Evolutionary conservation across 2,888 invertebrate genomes (phyloP), one percentile per base, ranked within the genome.

Genomic region (Eupithecia centaureata): DNA sequence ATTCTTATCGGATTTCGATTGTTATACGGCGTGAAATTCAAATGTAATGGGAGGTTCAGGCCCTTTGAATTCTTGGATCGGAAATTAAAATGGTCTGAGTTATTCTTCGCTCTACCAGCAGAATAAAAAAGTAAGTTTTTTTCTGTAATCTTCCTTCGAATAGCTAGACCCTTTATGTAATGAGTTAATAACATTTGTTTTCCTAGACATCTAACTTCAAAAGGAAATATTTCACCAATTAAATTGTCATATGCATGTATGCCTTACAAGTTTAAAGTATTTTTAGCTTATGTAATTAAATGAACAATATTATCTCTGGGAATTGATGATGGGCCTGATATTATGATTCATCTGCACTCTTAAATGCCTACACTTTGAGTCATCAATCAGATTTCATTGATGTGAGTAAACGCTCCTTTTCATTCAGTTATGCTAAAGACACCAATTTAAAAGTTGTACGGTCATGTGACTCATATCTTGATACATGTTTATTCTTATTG

Each of bases 41-140:
- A 76, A 79, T 82, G 76, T 80, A 80, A 81, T 79, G 75, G 78
- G 77, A 76, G 77, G 76, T 74, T 65, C 74, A 70, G 76, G 75
- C 76, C 67, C 77, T 70, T 47, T 59, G 57, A 77, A 81, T 82
- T 81, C 68, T 67, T 73, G 75, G 78, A 82, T 80, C 77, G 75
- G 76, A 80, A 83, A 84, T 84, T 82, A 82, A 81, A 85, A 82
- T 82, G 74, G 73, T 76, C 54, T 54, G 65, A 74, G 82, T 86
- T 82, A 86, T 86, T 83, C 86, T 62, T 70, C 59, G 10, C 25
- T 33, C 77, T 54, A 27, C 54, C 28, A 54, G 27, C 54, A 54
- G 27, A 15, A 52, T 52, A 15, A 27, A 7, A 28, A 28, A 27
- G 28, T 42, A 12, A 3, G n/a, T 47, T 47, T 25, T 51, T 77